These are phyloP conservation scores for Temnothorax longispinosus DNA, from an alignment of 1,140 invertebrate species.

Conservation along the genomic window DNA sequence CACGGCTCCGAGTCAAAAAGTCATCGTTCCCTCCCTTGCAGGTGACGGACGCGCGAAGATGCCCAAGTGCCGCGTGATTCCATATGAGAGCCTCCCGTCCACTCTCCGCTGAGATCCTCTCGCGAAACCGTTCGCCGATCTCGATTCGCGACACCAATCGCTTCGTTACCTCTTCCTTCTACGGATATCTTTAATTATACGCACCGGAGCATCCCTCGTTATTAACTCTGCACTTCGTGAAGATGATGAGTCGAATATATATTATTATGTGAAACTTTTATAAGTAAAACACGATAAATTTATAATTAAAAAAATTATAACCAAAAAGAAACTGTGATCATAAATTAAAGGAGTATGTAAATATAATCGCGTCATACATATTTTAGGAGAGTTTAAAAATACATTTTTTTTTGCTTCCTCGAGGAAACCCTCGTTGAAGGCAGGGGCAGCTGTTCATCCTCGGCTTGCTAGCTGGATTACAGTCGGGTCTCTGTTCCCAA, in stretches of 20 bases:
- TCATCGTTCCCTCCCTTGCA: not conserved
- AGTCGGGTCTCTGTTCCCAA: conserved; percentile 46
- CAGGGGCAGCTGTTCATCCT: conserved; percentile 53
- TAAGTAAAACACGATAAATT: too few relatives aligned
- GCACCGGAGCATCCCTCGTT: too few relatives aligned
- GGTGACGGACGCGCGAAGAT: not conserved
- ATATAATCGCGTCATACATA: too few relatives aligned
- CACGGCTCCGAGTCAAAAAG: not conserved
- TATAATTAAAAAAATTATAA: too few relatives aligned
- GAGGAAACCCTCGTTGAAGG: conserved; percentile 38
- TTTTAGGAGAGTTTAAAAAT: too few relatives aligned
- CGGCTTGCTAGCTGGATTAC: conserved; percentile 40
- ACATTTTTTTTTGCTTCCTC: not conserved
- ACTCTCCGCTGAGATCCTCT: not conserved
- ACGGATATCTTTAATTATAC: not conserved
- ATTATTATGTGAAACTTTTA: too few relatives aligned
- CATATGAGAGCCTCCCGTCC: not conserved
- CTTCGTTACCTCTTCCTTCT: not conserved
- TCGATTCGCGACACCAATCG: conserved; percentile 7
- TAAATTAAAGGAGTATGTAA: too few relatives aligned
- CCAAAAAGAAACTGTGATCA: too few relatives aligned
- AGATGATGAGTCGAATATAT: too few relatives aligned
- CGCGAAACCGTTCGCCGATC: conserved; percentile 16
- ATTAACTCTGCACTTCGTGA: too few relatives aligned
- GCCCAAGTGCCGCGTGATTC: conserved; percentile 2